Base-by-base conservation (phyloP, 2,797 vertebrate species). In the Melanotaenia pygmaea region DNA sequence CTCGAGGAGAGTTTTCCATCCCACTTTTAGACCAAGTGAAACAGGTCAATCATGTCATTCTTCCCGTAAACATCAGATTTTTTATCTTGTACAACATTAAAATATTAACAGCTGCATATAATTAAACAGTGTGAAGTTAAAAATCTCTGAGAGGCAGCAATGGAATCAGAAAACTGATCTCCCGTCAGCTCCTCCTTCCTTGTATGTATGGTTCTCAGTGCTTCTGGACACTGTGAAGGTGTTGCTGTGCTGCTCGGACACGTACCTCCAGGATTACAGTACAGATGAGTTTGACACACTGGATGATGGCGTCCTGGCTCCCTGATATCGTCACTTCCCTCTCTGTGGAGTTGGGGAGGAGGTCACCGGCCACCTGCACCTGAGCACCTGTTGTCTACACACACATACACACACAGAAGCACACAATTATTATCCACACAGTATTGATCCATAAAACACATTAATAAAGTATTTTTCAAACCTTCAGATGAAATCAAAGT, bases 291-390 rank as follows among this genome's bases (percentile, higher is more conserved):
- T 96, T 96, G 38, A 99, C 96, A 2, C 98, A 99, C 76, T 97
- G 96, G 91, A 99, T 96, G 91, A 98, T 97, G 92, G 97, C 94
- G 38, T 98, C 96, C 1, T 97, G 97, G 67, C 95, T 96, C 11
- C 98, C 98, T 0, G 97, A 98, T 87, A 99, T 95, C 0, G 97
- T 98, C 87, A 99, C 98, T 1, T 96, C 98, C 30, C 98, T 94
- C 91, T 98, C 97, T 0, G 98, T 98, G 89, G 97, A 99, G 92
- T 98, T 98, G 57, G 97, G 98, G 40, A 99, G 96, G 81, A 99
- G 94, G 88, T 99, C 97, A 4, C 97, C 97, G 0, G 97, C 97
- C 69, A 99, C 98, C 90, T 99, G 98, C 66, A 99, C 96, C 92
- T 98, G 97, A 0, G 97, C 97, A 53, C 97, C 97, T 0, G 97